phyloP scores from a whole-genome alignment of 2,888 invertebrate species.

The Epistrophe eligans region DNA sequence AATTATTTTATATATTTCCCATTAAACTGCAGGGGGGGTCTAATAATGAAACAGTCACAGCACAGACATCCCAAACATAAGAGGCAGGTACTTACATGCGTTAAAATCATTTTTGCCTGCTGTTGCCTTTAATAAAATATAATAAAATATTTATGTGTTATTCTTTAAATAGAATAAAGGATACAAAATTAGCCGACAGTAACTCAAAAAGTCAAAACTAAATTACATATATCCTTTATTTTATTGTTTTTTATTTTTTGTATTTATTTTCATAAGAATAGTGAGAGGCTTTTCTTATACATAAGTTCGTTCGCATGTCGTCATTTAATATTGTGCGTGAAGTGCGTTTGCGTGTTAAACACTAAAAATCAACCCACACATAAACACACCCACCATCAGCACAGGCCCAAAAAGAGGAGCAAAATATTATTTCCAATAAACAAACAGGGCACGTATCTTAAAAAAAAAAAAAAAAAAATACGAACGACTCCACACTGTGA shows the following conservation, averaged over 20 bases:
- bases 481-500: slow-evolving; percentile 32
- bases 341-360: slow-evolving; percentile 42
- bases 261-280: neutral
- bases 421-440: slow-evolving; percentile 24
- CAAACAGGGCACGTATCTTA: slow-evolving; percentile 32
- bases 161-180: slow-evolving; percentile 4
- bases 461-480: no score
- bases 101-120: neutral
- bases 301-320: slow-evolving; percentile 7
- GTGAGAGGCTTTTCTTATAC: neutral
- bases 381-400: neutral
- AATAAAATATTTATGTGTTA: neutral
- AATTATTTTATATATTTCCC: neutral
- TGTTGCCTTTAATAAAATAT: neutral
- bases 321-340: slow-evolving; percentile 16
- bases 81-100: neutral
- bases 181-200: neutral
- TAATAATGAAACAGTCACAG: neutral
- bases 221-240: neutral
- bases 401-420: slow-evolving; percentile 3
- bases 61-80: neutral
- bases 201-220: slow-evolving; percentile 1
- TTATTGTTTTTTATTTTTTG: neutral
- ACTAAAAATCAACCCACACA: slow-evolving; percentile 28
- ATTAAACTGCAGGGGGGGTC: neutral